These are phyloP conservation scores for Chloroceryle aenea DNA, from an alignment of 2,113 vertebrate species.

Conservation along the genomic window DNA sequence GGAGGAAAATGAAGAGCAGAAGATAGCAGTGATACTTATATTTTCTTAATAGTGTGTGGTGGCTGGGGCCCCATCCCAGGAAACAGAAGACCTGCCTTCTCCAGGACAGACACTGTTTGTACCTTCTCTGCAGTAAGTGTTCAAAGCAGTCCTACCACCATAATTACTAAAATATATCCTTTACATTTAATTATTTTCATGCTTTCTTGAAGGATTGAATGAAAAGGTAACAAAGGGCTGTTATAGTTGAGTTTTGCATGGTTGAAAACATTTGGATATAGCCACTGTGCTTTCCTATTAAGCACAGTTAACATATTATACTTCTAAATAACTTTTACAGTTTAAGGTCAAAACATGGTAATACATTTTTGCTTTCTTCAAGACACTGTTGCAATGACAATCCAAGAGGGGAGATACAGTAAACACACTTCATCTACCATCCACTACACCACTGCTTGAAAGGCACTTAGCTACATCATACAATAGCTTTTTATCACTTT, in stretches of 20 bases:
- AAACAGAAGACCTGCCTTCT: neutral
- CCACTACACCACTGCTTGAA: neutral
- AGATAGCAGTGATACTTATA: fast-evolving
- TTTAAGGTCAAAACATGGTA: neutral
- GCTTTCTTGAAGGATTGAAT: neutral
- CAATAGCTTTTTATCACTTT: neutral
- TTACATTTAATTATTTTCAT: neutral
- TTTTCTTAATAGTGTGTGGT: fast-evolving
- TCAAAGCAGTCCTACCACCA: neutral
- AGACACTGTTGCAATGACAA: neutral
- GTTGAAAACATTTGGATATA: neutral
- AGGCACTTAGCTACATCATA: neutral
- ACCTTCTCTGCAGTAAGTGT: no score
- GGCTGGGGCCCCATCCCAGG: neutral
- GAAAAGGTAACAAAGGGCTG: neutral
- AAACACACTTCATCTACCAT: neutral
- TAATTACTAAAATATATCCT: neutral
- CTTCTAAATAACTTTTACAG: neutral
- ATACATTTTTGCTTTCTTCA: neutral
- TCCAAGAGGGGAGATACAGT: neutral
- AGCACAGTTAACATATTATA: neutral
- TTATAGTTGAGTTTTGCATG: neutral
- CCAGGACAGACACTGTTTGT: neutral
- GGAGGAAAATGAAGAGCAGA: neutral
- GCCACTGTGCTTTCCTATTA: neutral